Base-by-base conservation (phyloP, 1,140 invertebrate species). In the Trachymyrmex cornetzi region DNA sequence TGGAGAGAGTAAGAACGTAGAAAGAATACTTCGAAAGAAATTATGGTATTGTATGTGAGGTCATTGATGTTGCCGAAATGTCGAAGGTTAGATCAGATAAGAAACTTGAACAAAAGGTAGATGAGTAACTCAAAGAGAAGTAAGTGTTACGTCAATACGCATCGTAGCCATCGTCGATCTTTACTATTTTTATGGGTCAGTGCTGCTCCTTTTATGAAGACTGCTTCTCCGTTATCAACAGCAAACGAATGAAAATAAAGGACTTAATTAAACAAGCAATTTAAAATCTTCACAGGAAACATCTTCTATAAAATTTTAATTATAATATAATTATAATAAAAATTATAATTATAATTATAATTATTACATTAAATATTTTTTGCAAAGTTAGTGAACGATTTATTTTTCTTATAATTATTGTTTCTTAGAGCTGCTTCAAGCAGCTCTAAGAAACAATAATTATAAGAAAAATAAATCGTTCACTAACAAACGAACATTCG, bases 111-210 rank as follows among this genome's bases (percentile, higher is more conserved):
- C 69, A 71, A 81, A 81, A 57, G 6, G 48, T 57, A 63, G 44
- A 85, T 19, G 55, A 34, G 69, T 11, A 59, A 0, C 7, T 0
- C 2, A 4, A 50, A 12, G 2, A 71, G 4, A 71, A 38, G 30
- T 6, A 48, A 27, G 59, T 14, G 19, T 14, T 64, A 55, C 9
- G 22, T n/a, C 61, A 48, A 50, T 44, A 48, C 66, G 3, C 11
- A 19, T 16, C 9, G 7, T 22, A 88, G 75, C 66, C 48, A 66
- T 66, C 44, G 9, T 24, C 63, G 59, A 85, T 88, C 66, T 79
- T 57, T 55, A 61, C 1, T 44, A 88, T 19, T 77, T 67, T 77
- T 53, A 77, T 53, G 19, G 50, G 7, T 44, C 24, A 44, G 67
- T 19, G 19, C 4, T 38, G 30, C 74, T 64, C 34, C 44, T 74